Evolutionary conservation across 1,140 invertebrate genomes (phyloP), one percentile per base, ranked within the genome.

Genomic region (Spodoptera litura): DNA sequence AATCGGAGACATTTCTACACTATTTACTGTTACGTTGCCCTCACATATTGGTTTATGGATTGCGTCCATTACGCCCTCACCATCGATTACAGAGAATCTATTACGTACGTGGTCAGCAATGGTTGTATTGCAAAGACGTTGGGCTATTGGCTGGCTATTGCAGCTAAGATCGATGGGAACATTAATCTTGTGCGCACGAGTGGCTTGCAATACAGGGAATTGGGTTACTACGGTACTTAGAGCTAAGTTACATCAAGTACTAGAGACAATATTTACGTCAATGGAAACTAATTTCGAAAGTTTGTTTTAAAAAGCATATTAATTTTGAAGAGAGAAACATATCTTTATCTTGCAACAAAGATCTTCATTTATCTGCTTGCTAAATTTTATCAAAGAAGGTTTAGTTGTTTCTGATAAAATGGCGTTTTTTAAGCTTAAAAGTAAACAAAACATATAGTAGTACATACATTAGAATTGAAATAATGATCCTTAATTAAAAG

Each of bases 1-100:
- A 70, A 2, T 38, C 13, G 25, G 66, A 70, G 44, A 53, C 66
- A 53, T 70, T 31, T 70, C 66, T 31, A 70, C 15, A 27, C n/a
- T n/a, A 70, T 53, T 70, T 70, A 70, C 66, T 70, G 66, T 53
- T 70, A 70, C 49, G 12, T 70, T 70, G 66, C 25, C 66, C 66
- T 70, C 66, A 31, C 49, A 52, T 9, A 70, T 70, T 53, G 5
- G 49, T 25, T 27, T 3, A 53, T 70, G 66, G 2, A 31, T 31
- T n/a, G 12, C 49, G 51, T 70, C 11, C 49, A 70, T 70, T 70
- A 6, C 66, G 31, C 20, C 66, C 31, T 52, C 49, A 31, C 3
- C 25, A 9, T 25, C 25, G 1, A 31, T 4, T 70, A 31, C 6
- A 6, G n/a, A 0, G 1, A 2, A 2, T 12, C 25, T n/a, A 27